Evolutionary conservation across 2,797 vertebrate species (phyloP), one percentile per base, ranked within the genome.

Genomic region (Otus scops): DNA sequence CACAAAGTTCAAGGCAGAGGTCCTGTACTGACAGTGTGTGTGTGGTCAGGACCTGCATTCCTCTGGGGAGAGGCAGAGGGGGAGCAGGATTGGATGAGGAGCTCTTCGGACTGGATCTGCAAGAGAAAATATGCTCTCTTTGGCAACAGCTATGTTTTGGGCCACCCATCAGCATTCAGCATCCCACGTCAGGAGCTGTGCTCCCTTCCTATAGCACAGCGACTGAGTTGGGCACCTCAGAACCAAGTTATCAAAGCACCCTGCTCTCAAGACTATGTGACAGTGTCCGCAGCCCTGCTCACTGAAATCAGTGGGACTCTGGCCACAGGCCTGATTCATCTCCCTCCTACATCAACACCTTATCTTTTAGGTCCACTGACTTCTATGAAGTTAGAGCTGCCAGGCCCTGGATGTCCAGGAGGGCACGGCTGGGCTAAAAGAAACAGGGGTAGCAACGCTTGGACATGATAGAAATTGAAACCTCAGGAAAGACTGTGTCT

Each of bases 1-100:
- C 73, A 78, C n/a, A 17, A 59, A 70, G 67, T 59, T 95, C 74
- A 85, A 77, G 89, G 89, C 71, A 79, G 71, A 93, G 47, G 70
- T 93, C 73, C 70, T 89, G 41, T 57, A 30, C 17, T 54, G 83
- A 22, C 61, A 27, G 57, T 27, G 57, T 75, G 86, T 81, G 82
- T 79, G 89, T 89, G 91, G 89, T 76, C 87, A 94, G 54, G 67
- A 71, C 63, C 74, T 38, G 68, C 77, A 75, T 89, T 92, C 82
- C 89, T 70, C 48, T 21, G 56, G 50, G 67, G 51, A 91, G 67
- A 82, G 54, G 81, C 70, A 89, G 64, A 47, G 69, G 60, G 19
- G 50, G 59, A 69, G 77, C 43, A 51, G 27, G 30, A 65, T 71
- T 30, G 83, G 51, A 65, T 57, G 54, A 28, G n/a, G 70, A 87